Evolutionary conservation across 92 coral and sea anemone species (phyloP).

Genomic region (Chrysogorgia sp.): DNA sequence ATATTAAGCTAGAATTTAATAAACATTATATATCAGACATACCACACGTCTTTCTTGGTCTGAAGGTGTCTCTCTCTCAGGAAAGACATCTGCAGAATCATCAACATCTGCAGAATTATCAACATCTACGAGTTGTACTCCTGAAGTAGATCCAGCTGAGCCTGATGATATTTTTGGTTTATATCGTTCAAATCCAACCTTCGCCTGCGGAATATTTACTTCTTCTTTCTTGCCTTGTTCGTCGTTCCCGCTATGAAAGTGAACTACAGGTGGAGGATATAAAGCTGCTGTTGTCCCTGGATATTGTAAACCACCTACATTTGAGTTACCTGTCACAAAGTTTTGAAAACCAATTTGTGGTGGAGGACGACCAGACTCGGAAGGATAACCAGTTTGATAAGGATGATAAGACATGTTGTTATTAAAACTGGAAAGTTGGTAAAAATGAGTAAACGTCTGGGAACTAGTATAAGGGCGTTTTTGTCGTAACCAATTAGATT

Average conservation of each 20-base stretch:
- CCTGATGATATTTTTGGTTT: not conserved
- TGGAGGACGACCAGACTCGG: too few relatives aligned
- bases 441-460: too few relatives aligned
- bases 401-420: too few relatives aligned
- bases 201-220: not conserved
- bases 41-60: not conserved
- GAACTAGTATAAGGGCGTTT: too few relatives aligned
- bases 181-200: constrained; percentile 37
- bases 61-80: not conserved
- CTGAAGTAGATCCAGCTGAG: constrained; percentile 22
- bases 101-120: constrained; percentile 19
- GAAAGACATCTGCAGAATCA: not conserved
- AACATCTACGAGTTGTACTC: constrained; percentile 33
- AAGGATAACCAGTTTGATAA: too few relatives aligned
- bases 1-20: too few relatives aligned
- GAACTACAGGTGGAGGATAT: constrained; percentile 14
- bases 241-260: constrained; percentile 13
- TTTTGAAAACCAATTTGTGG: constrained; percentile 35
- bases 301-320: not conserved
- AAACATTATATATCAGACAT: not conserved
- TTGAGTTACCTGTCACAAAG: constrained; percentile 5
- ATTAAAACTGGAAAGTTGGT: too few relatives aligned
- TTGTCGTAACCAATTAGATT: too few relatives aligned
- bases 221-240: not conserved
- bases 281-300: not conserved